A percentile compares a stretch with the other conserved stretches of the same genome.
These are phyloP conservation scores for Cephalopachus bancanus DNA, from an alignment of 2,797 vertebrate species.

Conservation along the genomic window DNA sequence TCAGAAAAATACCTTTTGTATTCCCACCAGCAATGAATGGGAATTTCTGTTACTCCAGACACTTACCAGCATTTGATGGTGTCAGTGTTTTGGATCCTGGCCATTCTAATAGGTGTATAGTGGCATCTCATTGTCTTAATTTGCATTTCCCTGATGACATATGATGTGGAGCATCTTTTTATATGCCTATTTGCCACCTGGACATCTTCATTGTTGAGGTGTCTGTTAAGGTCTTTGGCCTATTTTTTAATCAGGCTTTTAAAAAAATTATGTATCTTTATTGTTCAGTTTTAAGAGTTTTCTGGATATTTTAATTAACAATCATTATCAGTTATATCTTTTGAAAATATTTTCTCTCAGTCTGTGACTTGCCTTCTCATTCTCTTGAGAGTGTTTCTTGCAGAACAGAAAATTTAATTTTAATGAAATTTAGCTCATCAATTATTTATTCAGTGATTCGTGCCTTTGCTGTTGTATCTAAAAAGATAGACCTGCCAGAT, in stretches of 20 bases:
- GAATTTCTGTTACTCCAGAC: not conserved
- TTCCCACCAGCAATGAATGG: not conserved
- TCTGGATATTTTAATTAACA: not conserved
- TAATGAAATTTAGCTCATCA: too few relatives aligned
- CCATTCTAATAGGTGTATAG: too few relatives aligned
- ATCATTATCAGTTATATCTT: too few relatives aligned
- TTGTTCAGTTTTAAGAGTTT: not conserved
- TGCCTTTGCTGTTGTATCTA: not conserved
- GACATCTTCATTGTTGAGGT: not conserved
- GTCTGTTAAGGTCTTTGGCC: not conserved
- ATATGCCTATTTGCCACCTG: not conserved
- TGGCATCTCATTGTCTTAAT: too few relatives aligned
- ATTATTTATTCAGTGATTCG: too few relatives aligned
- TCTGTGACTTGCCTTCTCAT: too few relatives aligned
- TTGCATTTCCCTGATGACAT: too few relatives aligned
- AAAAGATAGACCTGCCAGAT: not conserved
- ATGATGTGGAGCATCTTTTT: too few relatives aligned
- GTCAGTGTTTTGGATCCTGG: not conserved
- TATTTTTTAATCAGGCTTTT: not conserved
- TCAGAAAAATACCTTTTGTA: not conserved
- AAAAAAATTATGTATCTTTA: not conserved
- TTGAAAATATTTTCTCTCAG: too few relatives aligned
- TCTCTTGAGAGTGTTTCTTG: too few relatives aligned
- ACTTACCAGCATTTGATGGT: not conserved
- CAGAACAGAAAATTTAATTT: too few relatives aligned